Evolutionary conservation across 2,888 invertebrate genomes (phyloP), one percentile per base, ranked within the genome.

Genomic region (Hylaea fasciaria): DNA sequence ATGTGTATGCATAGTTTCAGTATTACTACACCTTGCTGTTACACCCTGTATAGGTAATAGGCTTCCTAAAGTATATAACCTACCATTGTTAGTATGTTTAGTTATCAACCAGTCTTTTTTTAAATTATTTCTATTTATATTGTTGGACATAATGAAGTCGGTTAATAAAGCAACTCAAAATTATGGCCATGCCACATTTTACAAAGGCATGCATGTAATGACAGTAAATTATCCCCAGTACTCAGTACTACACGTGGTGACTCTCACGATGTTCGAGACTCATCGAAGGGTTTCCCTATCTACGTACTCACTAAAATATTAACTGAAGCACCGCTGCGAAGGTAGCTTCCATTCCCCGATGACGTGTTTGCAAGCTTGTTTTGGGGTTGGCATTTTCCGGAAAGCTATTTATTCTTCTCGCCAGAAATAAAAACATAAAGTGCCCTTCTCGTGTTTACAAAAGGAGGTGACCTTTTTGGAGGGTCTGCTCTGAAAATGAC

Each of bases 281-380:
- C 76, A 76, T 76, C 64, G 76, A 64, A 69, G 78, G 80, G 83
- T 81, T 73, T 80, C 78, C 77, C 80, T 58, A 62, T 58, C 43
- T 58, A 57, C 51, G 78, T 76, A 70, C 70, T 73, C 71, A 68
- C 71, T 87, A 83, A 82, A 87, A 84, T 87, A 87, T 87, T 86
- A 81, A 87, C 78, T 76, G 70, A 72, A 69, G 70, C 65, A 71
- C 65, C 73, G 72, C 44, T 57, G 45, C 29, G 16, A 53, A 45
- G 50, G 51, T 61, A 46, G 56, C 48, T 64, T 64, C 55, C 52
- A 44, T 56, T 65, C 41, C 37, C 52, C 52, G 43, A 53, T 57
- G 52, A 56, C 55, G 51, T 43, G 44, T 59, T 59, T 49, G 58
- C 62, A 52, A 64, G 47, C 55, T 62, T 45, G 45, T 49, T 45